These are phyloP conservation scores for Agrotis clavis DNA, from an alignment of 2,888 invertebrate species.

Conservation along the genomic window DNA sequence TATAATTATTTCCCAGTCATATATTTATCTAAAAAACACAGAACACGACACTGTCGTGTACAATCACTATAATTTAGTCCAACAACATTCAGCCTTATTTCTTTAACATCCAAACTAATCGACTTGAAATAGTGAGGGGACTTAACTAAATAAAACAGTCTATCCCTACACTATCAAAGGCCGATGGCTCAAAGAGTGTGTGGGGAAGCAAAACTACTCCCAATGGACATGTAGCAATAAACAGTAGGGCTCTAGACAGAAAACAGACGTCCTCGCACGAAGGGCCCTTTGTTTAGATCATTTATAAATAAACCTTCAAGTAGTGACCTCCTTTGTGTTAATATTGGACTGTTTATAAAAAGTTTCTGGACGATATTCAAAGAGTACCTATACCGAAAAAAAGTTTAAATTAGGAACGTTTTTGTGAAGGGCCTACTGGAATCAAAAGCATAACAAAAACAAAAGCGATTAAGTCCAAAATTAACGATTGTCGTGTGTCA, in stretches of 20 bases:
- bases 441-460: conserved; percentile 42
- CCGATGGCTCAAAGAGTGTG: conserved; percentile 65
- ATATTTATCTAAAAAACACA: conserved; percentile 30
- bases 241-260: conserved; percentile 83
- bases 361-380: conserved; percentile 23
- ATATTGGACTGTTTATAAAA: conserved; percentile 56
- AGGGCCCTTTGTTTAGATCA: conserved; percentile 83
- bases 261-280: conserved; percentile 83
- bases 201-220: conserved; percentile 76
- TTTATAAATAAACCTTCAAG: conserved; percentile 83
- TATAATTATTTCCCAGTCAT: conserved; percentile 29
- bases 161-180: conserved; percentile 77
- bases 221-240: conserved; percentile 84
- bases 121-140: conserved; percentile 51
- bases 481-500: conserved; percentile 58
- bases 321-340: conserved; percentile 77
- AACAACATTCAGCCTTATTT: conserved; percentile 43
- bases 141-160: conserved; percentile 64
- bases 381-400: conserved; percentile 9
- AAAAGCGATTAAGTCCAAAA: conserved; percentile 31
- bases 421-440: conserved; percentile 16
- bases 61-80: conserved; percentile 52
- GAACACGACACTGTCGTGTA: conserved; percentile 46
- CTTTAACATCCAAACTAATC: conserved; percentile 55
- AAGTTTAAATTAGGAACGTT: conserved; percentile 2